These are phyloP conservation scores for Lysandra coridon DNA, from an alignment of 2,888 invertebrate species.

Conservation along the genomic window DNA sequence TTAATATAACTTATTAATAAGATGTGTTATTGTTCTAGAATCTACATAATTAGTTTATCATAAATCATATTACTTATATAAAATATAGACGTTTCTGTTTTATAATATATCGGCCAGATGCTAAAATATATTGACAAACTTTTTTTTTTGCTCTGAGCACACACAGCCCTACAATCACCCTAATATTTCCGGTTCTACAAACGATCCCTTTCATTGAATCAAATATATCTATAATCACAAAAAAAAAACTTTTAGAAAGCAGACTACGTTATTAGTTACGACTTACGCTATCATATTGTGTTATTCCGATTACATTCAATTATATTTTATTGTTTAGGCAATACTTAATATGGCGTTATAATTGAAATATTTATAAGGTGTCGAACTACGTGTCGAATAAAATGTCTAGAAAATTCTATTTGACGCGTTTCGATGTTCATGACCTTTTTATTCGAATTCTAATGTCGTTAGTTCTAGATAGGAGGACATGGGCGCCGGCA, in stretches of 20 bases:
- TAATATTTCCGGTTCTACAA: slow-evolving; percentile 68
- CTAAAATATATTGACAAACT: not conserved
- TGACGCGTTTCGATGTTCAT: not conserved
- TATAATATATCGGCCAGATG: not conserved
- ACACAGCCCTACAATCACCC: slow-evolving; percentile 37
- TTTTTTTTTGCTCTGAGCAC: not conserved
- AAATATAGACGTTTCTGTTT: too few relatives aligned
- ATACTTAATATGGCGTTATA: slow-evolving; percentile 2
- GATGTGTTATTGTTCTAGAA: too few relatives aligned
- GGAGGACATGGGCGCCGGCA: too few relatives aligned
- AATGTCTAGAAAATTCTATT: slow-evolving; percentile 29
- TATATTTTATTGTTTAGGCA: slow-evolving; percentile 25
- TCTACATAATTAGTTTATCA: too few relatives aligned
- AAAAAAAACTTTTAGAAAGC: slow-evolving; percentile 58
- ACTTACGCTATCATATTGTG: slow-evolving; percentile 40
- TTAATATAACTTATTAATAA: too few relatives aligned
- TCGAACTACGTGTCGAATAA: not conserved
- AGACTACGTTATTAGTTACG: slow-evolving; percentile 50
- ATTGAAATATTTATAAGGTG: not conserved
- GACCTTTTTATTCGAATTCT: not conserved
- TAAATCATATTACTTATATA: too few relatives aligned
- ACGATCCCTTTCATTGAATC: slow-evolving; percentile 67
- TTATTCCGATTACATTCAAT: slow-evolving; percentile 34
- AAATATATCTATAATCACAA: slow-evolving; percentile 62
- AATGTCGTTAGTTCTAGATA: not conserved